phyloP scores from a whole-genome alignment of 2,888 invertebrate species.

The Rhamphomyia laevipes region DNA sequence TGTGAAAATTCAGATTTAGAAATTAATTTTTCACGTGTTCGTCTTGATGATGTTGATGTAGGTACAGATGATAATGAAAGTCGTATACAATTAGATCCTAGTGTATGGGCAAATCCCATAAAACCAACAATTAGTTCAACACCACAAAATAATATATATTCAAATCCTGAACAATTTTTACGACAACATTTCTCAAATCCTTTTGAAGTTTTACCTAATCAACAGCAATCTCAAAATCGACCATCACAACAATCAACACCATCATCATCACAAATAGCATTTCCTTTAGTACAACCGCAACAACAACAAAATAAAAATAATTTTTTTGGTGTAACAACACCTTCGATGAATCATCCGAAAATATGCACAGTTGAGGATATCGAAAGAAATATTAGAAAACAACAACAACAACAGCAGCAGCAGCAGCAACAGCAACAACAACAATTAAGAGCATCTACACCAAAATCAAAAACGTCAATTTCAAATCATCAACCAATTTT shows the following conservation, averaged over 20 bases:
- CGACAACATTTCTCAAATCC: constrained; percentile 27
- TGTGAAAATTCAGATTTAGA: constrained; percentile 34
- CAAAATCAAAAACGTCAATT: constrained; percentile 18
- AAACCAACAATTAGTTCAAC: constrained; percentile 18
- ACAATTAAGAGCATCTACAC: constrained; percentile 12
- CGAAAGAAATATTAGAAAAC: constrained; percentile 34
- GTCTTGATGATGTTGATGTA: constrained; percentile 34
- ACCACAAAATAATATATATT: constrained; percentile 14
- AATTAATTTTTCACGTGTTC: constrained; percentile 32
- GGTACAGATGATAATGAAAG: constrained; percentile 28
- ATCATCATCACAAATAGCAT: constrained; percentile 8
- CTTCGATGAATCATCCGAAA: constrained; percentile 22
- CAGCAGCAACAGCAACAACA: constrained; percentile 18
- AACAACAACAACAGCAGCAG: constrained; percentile 27
- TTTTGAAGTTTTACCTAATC: constrained; percentile 5
- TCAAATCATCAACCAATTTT: constrained; percentile 15
- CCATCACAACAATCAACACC: constrained; percentile 16
- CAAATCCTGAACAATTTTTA: constrained; percentile 25
- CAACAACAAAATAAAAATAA: constrained; percentile 10
- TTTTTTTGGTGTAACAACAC: constrained; percentile 20
- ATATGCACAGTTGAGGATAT: constrained; percentile 36
- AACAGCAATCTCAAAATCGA: constrained; percentile 14
- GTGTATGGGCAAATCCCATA: constrained; percentile 40
- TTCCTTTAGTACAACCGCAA: constrained; percentile 7
- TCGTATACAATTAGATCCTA: constrained; percentile 33